Conservation (phyloP, 2,797 vertebrate species). For the Pitangus sulphuratus region DNA sequence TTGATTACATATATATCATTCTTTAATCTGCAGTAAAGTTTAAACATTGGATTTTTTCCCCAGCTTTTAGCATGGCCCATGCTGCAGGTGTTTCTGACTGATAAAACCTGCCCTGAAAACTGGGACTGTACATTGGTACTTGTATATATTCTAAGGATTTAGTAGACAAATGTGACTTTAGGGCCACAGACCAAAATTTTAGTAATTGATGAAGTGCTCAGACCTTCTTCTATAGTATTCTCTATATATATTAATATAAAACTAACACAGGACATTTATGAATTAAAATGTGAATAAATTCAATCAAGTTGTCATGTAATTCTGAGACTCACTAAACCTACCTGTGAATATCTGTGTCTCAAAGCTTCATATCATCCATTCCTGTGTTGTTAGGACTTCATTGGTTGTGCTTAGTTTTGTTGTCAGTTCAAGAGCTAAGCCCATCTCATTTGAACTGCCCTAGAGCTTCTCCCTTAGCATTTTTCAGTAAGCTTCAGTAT, state of each 20-base stretch:
- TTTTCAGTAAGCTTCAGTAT: background rate
- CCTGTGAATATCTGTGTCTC: background rate
- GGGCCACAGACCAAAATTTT: background rate
- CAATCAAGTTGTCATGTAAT: background rate
- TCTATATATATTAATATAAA: background rate
- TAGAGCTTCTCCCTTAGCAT: background rate
- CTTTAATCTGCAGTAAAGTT: background rate
- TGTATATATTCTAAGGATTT: background rate
- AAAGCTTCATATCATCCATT: background rate
- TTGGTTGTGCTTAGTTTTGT: background rate
- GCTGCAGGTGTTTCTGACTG: background rate
- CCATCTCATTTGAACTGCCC: background rate
- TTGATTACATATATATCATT: background rate
- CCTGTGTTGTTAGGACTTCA: accelerated
- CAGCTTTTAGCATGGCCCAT: background rate
- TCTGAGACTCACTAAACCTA: background rate
- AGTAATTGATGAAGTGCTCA: background rate
- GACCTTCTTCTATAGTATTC: background rate
- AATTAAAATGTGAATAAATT: background rate
- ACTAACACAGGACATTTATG: background rate
- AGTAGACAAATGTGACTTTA: background rate
- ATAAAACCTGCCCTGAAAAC: background rate
- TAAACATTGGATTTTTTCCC: background rate
- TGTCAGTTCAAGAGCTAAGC: background rate
- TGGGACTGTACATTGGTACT: background rate